Evolutionary conservation across 2,113 vertebrate species (phyloP), one percentile per base, ranked within the genome.

Genomic region (Grallaria varia): DNA sequence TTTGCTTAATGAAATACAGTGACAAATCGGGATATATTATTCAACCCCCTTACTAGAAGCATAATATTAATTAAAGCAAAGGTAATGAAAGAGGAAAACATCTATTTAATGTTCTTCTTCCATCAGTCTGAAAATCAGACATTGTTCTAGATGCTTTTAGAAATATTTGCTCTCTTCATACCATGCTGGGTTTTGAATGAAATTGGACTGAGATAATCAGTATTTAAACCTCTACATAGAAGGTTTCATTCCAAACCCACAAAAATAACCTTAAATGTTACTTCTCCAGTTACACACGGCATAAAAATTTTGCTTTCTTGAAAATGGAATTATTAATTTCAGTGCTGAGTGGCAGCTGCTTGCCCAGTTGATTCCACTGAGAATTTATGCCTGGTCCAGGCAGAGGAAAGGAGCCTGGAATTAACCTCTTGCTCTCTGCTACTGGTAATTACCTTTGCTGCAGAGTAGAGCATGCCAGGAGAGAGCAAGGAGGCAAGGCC

Each of bases 381-480:
- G 71, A 79, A 84, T 91, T 93, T 93, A 84, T 55, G 60, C 53
- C 35, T 39, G 23, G 45, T 68, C 31, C 81, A 76, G 53, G 49
- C 52, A 73, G 52, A 81, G 40, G 39, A 63, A 91, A 84, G 45
- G 40, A 95, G 62, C 40, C 84, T 85, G 84, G 75, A 93, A 89
- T 82, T 87, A 87, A 91, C 75, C 89, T 91, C 66, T 84, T 83
- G 74, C 74, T 85, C 84, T 76, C 81, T 90, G 78, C 94, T 95
- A 55, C 87, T 58, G 50, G 76, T 79, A 89, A 96, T 96, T 82
- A 60, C 75, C 45, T 91, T 89, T 69, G 66, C 60, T 7, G 10
- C 45, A 68, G 73, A 22, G 8, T 2, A 35, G 76, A 79, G 67
- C 3, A 0, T 2, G 2, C 30, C 72, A 68, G 83, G 33, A 68